Evolutionary conservation across 1,140 invertebrate genomes (phyloP).

Genomic region (Drosophila quadrilineata): DNA sequence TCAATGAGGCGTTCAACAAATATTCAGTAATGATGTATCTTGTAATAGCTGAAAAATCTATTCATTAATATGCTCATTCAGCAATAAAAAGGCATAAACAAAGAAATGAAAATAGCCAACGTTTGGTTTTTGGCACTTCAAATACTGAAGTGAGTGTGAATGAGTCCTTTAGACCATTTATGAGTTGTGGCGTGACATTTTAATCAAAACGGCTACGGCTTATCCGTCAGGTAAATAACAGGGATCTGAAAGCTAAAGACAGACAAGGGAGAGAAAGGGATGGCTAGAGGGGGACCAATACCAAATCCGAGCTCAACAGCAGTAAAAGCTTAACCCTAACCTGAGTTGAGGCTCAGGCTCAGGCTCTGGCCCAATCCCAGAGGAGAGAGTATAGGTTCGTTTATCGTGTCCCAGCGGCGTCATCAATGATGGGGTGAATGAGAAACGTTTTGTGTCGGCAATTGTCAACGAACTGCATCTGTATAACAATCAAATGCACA

Average conservation of each 20-base stretch:
- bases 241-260: slow-evolving; percentile 9
- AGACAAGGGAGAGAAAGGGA: no score
- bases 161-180: no score
- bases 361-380: slow-evolving; percentile 5
- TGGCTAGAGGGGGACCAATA: no score
- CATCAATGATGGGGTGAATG: slow-evolving; percentile 28
- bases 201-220: slow-evolving; percentile 66
- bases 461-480: slow-evolving; percentile 36
- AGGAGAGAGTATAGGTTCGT: no score
- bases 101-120: slow-evolving; percentile 25
- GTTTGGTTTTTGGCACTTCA: slow-evolving; percentile 76
- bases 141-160: slow-evolving; percentile 44
- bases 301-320: neutral
- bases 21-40: no score
- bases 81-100: slow-evolving; percentile 30
- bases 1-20: slow-evolving; percentile 75
- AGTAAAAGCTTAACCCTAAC: no score
- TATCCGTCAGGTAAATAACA: slow-evolving; percentile 77
- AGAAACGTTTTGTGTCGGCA: slow-evolving; percentile 51
- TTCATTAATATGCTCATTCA: slow-evolving; percentile 61
- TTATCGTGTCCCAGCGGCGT: slow-evolving; percentile 34
- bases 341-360: no score
- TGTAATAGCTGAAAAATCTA: slow-evolving; percentile 51
- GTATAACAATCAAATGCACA: slow-evolving; percentile 69
- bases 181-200: slow-evolving; percentile 53